Evolutionary conservation across 2,888 invertebrate species (phyloP).

Genomic region (Limenitis camilla): DNA sequence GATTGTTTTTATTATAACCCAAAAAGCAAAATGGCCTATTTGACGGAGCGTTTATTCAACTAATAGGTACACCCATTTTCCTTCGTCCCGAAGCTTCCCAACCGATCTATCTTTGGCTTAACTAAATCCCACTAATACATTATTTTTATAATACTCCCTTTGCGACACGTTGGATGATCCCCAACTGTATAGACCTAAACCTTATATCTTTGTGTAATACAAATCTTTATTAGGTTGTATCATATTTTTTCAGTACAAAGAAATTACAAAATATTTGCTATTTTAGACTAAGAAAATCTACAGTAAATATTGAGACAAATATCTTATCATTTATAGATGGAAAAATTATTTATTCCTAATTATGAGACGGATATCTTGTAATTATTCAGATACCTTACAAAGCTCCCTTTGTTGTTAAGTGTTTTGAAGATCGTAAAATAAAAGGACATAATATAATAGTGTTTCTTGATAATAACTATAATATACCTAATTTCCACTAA

Average conservation of each 20-base stretch:
- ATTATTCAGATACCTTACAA: no score
- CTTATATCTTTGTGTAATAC: neutral
- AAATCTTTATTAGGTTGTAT: constrained; percentile 1
- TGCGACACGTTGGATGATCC: constrained; percentile 8
- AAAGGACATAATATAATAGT: no score
- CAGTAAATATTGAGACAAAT: neutral
- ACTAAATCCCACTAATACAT: constrained; percentile 48
- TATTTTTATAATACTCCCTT: constrained; percentile 39
- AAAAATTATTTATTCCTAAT: no score
- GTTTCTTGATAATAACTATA: no score
- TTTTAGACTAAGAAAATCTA: neutral
- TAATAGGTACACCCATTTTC: constrained; percentile 25
- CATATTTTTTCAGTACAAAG: neutral
- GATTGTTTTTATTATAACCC: constrained; percentile 8
- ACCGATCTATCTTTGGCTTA: constrained; percentile 48
- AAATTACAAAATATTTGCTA: neutral
- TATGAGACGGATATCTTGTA: no score
- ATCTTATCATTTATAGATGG: no score
- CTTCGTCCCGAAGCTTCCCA: constrained; percentile 25
- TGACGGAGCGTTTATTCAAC: constrained; percentile 29
- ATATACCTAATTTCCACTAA: no score
- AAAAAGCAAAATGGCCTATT: constrained; percentile 15
- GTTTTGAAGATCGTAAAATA: no score
- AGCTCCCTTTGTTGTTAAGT: no score
- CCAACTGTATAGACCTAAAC: constrained; percentile 6